phyloP scores from a whole-genome alignment of 2,888 invertebrate genomes.

The Callosobruchus maculatus region DNA sequence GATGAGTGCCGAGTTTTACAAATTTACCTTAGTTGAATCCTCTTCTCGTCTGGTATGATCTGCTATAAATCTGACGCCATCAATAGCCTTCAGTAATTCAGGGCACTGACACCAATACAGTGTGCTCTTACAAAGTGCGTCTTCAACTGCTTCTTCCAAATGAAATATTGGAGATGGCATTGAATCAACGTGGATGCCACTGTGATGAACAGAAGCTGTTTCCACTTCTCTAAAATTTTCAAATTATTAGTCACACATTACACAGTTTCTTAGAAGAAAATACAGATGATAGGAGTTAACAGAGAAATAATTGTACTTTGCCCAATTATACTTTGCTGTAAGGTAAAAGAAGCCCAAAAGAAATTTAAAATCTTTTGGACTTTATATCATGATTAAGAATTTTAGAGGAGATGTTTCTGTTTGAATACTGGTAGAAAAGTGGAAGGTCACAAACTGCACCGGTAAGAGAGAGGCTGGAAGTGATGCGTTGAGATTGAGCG shows the following conservation, averaged over 20 bases:
- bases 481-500: too few relatives aligned
- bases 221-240: not conserved
- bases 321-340: too few relatives aligned
- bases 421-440: too few relatives aligned
- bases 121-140: conserved; percentile 50
- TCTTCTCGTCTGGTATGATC: conserved; percentile 90
- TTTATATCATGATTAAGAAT: too few relatives aligned
- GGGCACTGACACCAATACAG: conserved; percentile 88
- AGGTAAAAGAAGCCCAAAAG: too few relatives aligned
- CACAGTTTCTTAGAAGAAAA: too few relatives aligned
- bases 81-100: conserved; percentile 88
- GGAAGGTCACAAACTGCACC: too few relatives aligned
- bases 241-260: not conserved
- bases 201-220: conserved; percentile 25
- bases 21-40: conserved; percentile 80
- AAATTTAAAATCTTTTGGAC: too few relatives aligned
- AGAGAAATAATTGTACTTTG: too few relatives aligned
- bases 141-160: conserved; percentile 33
- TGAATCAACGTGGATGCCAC: conserved; percentile 48
- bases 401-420: too few relatives aligned
- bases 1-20: not conserved
- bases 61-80: conserved; percentile 88
- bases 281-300: too few relatives aligned
- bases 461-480: too few relatives aligned
- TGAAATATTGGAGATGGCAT: conserved; percentile 55